Evolutionary conservation across 1,140 invertebrate genomes (phyloP).

Genomic region (Drosophila ficusphila): DNA sequence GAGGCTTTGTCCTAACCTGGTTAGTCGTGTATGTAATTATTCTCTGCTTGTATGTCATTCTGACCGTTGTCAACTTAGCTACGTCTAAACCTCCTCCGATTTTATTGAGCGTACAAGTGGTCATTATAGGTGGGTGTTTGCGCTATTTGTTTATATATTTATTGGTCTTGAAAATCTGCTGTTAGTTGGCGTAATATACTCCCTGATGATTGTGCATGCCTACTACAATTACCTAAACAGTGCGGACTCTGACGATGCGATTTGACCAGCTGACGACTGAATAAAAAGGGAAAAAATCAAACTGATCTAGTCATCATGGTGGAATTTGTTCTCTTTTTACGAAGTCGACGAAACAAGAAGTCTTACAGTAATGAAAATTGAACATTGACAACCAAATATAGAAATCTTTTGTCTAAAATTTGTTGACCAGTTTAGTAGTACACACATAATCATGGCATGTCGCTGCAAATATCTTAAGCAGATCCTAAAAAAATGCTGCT

Average conservation of each 20-base stretch:
- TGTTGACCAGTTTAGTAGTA: background rate
- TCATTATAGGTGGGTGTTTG: conserved; percentile 11
- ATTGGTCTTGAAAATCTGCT: background rate
- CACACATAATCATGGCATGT: conserved; percentile 50
- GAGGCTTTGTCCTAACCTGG: conserved; percentile 34
- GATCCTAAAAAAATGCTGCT: conserved; percentile 48
- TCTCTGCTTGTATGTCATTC: conserved; percentile 3
- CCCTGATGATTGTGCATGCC: conserved; percentile 23
- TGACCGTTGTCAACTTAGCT: conserved; percentile 2
- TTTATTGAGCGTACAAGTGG: conserved; percentile 8
- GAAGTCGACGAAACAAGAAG: background rate
- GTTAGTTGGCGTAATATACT: conserved; percentile 26
- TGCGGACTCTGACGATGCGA: background rate
- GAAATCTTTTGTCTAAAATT: background rate
- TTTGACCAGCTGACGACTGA: background rate
- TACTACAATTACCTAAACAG: conserved; percentile 1
- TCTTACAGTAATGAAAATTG: background rate
- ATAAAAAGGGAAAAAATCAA: background rate
- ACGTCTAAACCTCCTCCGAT: background rate
- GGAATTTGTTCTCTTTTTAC: background rate
- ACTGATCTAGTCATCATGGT: background rate
- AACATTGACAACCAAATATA: background rate
- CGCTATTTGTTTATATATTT: background rate
- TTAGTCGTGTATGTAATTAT: conserved; percentile 13
- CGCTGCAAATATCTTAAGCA: conserved; percentile 47